Evolutionary conservation across 2,113 vertebrate genomes (phyloP), one percentile per base, ranked within the genome.

Genomic region (Otolemur garnettii): DNA sequence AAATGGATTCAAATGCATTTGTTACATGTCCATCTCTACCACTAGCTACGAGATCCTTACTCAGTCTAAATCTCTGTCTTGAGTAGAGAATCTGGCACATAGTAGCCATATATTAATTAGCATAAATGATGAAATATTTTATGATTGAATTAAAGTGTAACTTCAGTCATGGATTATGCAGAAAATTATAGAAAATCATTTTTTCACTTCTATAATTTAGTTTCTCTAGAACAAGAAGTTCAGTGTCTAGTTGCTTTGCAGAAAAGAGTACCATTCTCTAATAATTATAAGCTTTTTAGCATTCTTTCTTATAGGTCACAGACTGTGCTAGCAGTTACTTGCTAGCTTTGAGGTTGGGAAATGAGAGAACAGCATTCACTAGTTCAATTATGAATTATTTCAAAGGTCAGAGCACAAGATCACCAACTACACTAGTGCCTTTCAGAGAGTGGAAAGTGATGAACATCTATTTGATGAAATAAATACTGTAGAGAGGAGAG

Each of bases 291-390:
- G 90, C 90, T 87, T 96, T 96, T 95, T 77, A 95, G 85, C 72
- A 95, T 97, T 96, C 60, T 95, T 87, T 93, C 66, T 97, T 91
- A 81, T 94, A 90, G 79, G 91, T 95, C 94, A 96, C 66, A 77
- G 83, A 80, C 69, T 90, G 87, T 92, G 96, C 87, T 78, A 75
- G 87, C 53, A 80, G 87, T 66, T 78, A 88, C 57, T 97, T 78
- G 72, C 60, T 94, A 91, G 90, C 84, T 95, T 93, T 96, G 96
- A 97, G 97, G 77, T 53, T 95, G 84, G 94, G 96, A 98, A 97
- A 96, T 96, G 93, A 97, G 88, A 35, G 60, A 94, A 93, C n/a
- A 82, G 94, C 81, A 96, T 88, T 96, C 83, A 94, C 75, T 95
- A 86, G 75, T 95, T 91, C 83, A 90, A 95, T 97, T 96, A 91